A percentile compares a stretch with the other conserved stretches of the same genome.
Evolutionary conservation across 2,888 invertebrate genomes (phyloP).

Genomic region (Drosophila fulvimacula): DNA sequence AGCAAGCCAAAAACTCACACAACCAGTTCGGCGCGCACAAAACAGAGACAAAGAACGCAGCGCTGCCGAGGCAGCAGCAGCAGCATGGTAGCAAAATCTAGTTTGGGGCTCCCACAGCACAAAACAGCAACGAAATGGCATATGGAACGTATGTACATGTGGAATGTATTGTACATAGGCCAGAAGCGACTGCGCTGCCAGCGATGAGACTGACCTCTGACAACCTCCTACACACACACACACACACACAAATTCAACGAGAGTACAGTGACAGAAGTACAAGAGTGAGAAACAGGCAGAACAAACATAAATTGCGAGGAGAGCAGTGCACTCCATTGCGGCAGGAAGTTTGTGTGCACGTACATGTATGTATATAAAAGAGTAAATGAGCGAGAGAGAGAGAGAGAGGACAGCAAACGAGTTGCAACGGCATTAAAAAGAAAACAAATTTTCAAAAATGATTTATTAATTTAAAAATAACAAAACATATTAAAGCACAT

Average conservation of each 20-base stretch:
- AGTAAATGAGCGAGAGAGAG: not conserved
- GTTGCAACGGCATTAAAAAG: conserved; percentile 23
- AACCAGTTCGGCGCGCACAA: conserved; percentile 67
- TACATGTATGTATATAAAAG: not conserved
- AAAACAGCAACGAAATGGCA: conserved; percentile 64
- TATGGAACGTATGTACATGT: conserved; percentile 56
- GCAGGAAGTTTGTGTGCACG: conserved; percentile 37
- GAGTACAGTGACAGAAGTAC: conserved; percentile 38
- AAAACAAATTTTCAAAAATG: conserved; percentile 26
- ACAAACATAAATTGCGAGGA: conserved; percentile 68
- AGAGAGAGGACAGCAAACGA: conserved; percentile 30
- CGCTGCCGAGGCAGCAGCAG: conserved; percentile 12
- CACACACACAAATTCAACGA: conserved; percentile 10
- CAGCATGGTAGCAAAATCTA: conserved; percentile 67
- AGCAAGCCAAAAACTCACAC: conserved; percentile 72
- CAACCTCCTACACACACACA: conserved; percentile 74
- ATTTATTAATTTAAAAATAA: conserved; percentile 38
- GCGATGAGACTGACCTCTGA: conserved; percentile 79
- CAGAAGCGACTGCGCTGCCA: conserved; percentile 60
- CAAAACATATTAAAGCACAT: not conserved
- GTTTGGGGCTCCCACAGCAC: conserved; percentile 54
- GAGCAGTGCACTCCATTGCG: conserved; percentile 67
- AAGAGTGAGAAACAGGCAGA: conserved; percentile 55
- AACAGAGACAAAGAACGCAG: conserved; percentile 67
- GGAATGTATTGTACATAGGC: conserved; percentile 58